Conservation (phyloP, 2,797 vertebrate species). For the Eulemur albifrons region DNA sequence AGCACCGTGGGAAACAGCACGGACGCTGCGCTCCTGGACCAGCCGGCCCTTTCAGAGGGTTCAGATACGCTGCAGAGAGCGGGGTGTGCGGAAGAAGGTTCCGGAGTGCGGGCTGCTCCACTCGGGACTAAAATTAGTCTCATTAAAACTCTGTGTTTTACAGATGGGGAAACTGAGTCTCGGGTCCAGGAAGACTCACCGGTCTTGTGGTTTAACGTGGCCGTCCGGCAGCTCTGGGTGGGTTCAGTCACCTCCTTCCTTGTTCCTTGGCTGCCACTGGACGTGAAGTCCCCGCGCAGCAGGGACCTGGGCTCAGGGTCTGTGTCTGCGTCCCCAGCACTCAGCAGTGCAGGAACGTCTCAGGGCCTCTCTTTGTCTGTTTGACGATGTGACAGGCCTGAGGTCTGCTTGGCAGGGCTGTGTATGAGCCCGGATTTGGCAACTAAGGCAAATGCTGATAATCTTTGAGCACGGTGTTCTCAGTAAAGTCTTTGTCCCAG, state of each 20-base stretch:
- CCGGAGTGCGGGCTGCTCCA: not conserved
- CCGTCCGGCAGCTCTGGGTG: fast-evolving
- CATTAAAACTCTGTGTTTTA: too few relatives aligned
- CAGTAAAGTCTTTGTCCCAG: fast-evolving
- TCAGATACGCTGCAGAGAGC: too few relatives aligned
- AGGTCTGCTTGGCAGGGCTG: too few relatives aligned
- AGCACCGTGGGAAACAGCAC: too few relatives aligned
- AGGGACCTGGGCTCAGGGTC: too few relatives aligned
- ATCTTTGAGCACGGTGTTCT: fast-evolving
- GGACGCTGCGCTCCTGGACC: too few relatives aligned
- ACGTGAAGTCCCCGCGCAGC: too few relatives aligned
- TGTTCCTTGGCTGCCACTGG: fast-evolving
- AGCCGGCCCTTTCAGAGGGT: not conserved
- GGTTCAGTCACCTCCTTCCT: fast-evolving
- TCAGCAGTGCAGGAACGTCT: fast-evolving
- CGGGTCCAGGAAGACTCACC: fast-evolving
- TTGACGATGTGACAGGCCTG: too few relatives aligned
- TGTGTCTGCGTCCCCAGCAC: too few relatives aligned
- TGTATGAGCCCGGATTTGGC: fast-evolving
- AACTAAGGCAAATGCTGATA: fast-evolving
- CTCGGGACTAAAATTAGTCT: not conserved
- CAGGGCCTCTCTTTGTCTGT: not conserved
- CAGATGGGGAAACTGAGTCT: not conserved
- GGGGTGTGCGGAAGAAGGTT: too few relatives aligned
- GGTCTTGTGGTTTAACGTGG: not conserved